These are phyloP conservation scores for Anarsia innoxiella DNA, from an alignment of 2,888 invertebrate genomes.

Conservation along the genomic window DNA sequence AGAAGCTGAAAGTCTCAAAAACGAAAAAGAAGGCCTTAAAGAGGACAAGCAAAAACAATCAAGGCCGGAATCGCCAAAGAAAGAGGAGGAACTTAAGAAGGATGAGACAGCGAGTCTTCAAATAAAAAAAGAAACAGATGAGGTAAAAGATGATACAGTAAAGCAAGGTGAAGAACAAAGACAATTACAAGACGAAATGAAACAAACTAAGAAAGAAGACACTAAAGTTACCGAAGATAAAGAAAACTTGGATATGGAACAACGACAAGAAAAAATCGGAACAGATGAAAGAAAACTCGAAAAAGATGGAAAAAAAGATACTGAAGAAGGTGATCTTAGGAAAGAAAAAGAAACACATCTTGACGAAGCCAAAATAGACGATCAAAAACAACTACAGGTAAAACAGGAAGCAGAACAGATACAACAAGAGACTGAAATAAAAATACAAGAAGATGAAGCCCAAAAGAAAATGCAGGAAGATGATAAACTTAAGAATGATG, in stretches of 20 bases:
- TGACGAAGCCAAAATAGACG: not conserved
- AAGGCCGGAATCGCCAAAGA: too few species aligned
- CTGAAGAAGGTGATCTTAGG: not conserved
- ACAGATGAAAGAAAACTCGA: not conserved
- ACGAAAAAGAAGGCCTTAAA: constrained; percentile 16
- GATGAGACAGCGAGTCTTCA: not conserved
- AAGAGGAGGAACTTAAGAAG: not conserved
- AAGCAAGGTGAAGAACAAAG: constrained; percentile 15
- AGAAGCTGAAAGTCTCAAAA: not conserved
- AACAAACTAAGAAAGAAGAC: constrained; percentile 14
- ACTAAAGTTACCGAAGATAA: not conserved
- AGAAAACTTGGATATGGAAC: not conserved
- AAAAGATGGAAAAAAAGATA: not conserved
- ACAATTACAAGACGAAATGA: constrained; percentile 12
- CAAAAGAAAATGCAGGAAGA: not conserved
- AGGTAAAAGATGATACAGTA: too few species aligned
- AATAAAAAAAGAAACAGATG: constrained; percentile 11
- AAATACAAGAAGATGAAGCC: not conserved
- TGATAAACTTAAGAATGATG: not conserved
- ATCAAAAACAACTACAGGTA: not conserved
- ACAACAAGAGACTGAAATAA: not conserved
- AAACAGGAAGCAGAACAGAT: not conserved
- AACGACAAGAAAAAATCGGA: not conserved
- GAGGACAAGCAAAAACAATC: too few species aligned
- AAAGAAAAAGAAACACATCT: not conserved